These are phyloP conservation scores for Aleadryas rufinucha DNA, from an alignment of 2,113 vertebrate genomes.

Conservation along the genomic window DNA sequence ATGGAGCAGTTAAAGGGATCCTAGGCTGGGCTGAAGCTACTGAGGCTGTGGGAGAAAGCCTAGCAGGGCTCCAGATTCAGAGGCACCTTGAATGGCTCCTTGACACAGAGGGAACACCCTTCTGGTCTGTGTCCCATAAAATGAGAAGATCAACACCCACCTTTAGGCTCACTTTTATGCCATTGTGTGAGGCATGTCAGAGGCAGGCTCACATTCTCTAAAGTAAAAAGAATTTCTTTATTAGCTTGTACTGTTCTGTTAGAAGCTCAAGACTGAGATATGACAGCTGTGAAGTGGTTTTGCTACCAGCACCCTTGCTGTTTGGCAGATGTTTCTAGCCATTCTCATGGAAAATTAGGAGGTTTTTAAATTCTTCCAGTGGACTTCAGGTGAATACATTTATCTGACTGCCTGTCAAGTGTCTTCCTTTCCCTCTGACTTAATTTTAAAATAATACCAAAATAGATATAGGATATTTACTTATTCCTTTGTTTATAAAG, in stretches of 20 bases:
- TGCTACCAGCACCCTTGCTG: not conserved
- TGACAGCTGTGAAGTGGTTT: not conserved
- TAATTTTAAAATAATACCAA: not conserved
- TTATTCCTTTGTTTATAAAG: not conserved
- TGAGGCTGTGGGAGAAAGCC: no score
- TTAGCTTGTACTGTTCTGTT: not conserved
- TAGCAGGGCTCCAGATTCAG: no score
- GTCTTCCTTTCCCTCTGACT: not conserved
- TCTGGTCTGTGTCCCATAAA: not conserved
- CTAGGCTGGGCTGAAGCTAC: no score
- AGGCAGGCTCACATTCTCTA: not conserved
- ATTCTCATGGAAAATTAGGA: not conserved
- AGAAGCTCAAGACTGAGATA: not conserved
- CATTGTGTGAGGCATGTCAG: not conserved
- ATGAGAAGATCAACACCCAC: rapidly evolving
- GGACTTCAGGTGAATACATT: not conserved
- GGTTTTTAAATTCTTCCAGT: not conserved
- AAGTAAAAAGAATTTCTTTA: not conserved
- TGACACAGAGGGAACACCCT: not conserved
- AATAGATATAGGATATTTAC: not conserved
- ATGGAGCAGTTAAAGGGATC: no score
- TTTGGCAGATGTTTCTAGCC: not conserved
- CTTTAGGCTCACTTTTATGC: not conserved
- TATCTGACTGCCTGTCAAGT: not conserved
- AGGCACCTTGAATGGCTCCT: no score